Base-by-base conservation (phyloP, 2,113 vertebrate species). In the Symphodus melops region DNA sequence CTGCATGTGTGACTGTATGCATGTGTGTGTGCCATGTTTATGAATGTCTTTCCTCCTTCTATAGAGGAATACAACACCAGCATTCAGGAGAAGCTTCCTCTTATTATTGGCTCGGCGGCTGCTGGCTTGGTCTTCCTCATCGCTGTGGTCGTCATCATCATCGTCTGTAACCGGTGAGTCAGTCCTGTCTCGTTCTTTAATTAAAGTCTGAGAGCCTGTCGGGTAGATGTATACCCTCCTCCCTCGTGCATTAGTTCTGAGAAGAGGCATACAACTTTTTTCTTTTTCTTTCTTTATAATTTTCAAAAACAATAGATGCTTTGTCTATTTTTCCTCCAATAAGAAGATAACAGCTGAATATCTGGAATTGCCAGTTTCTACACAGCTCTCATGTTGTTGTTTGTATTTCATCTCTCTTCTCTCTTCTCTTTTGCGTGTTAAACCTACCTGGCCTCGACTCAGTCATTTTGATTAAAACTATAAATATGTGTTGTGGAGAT, bases 31-130 rank as follows among this genome's bases (percentile, higher is more conserved):
- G 56, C 67, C 44, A 3, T 83, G 59, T 70, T 69, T 61, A 69
- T 88, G 20, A 53, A 8, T 73, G 33, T 79, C 19, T 76, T 53
- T 81, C 5, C 82, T 54, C 37, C 67, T 63, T 68, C 7, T 69
- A 52, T 87, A 99, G 98, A 95, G 0, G 97, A 99, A 83, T 99
- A 99, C 91, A 97, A 98, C 91, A 98, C 96, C 68, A 99, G 97
- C 19, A 95, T 99, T 80, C 96, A 98, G 92, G 98, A 99, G 94
- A 98, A 99, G 88, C 94, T 99, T 46, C 98, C 98, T 0, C 97
- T 99, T 77, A 98, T 99, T 91, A 96, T 99, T 0, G 98, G 98
- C 85, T 99, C 98, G 9, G 97, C 98, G 0, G 97, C 97, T 0
- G 98, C 98, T 0, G 96, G 96, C 0, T 75, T 99, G 75, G 97